Conservation (phyloP, 2,888 invertebrate species). For the Liopterus haemorrhoidalis region DNA sequence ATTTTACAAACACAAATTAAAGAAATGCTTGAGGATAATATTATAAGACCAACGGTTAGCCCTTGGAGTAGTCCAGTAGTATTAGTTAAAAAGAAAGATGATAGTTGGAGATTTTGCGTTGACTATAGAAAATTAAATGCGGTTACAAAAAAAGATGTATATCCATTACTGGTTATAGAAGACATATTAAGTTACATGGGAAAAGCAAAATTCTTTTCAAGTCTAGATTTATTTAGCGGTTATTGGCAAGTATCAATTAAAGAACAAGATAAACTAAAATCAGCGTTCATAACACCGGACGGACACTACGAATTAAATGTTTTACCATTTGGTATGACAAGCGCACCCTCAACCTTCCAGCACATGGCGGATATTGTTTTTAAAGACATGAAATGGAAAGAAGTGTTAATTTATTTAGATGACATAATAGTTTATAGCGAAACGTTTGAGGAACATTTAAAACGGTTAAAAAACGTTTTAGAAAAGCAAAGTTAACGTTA, state of each 20-base stretch:
- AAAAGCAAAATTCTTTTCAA: constrained; percentile 1
- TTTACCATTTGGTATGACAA: neutral
- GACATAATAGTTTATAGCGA: constrained; percentile 4
- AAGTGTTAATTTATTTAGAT: constrained; percentile 4
- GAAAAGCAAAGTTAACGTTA: constrained; percentile 5
- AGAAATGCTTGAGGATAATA: constrained; percentile 24
- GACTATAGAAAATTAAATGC: constrained; percentile 26
- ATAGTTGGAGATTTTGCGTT: constrained; percentile 24
- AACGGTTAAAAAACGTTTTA: neutral
- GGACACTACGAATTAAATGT: constrained; percentile 4
- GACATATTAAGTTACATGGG: constrained; percentile 4
- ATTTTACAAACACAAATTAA: constrained; percentile 25
- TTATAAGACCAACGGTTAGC: constrained; percentile 20
- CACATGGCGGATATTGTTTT: constrained; percentile 3
- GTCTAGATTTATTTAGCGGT: constrained; percentile 3
- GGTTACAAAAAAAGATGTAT: constrained; percentile 15
- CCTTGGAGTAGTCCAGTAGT: constrained; percentile 23
- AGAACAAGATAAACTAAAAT: constrained; percentile 1
- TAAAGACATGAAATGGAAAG: constrained; percentile 5
- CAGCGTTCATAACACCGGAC: constrained; percentile 1
- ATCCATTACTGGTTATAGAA: constrained; percentile 1
- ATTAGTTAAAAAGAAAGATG: constrained; percentile 26
- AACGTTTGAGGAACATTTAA: constrained; percentile 1
- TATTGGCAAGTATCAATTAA: constrained; percentile 2
- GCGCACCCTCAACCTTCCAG: constrained; percentile 2